phyloP scores from a whole-genome alignment of 2,797 vertebrate genomes.

The Glyptemys insculpta region DNA sequence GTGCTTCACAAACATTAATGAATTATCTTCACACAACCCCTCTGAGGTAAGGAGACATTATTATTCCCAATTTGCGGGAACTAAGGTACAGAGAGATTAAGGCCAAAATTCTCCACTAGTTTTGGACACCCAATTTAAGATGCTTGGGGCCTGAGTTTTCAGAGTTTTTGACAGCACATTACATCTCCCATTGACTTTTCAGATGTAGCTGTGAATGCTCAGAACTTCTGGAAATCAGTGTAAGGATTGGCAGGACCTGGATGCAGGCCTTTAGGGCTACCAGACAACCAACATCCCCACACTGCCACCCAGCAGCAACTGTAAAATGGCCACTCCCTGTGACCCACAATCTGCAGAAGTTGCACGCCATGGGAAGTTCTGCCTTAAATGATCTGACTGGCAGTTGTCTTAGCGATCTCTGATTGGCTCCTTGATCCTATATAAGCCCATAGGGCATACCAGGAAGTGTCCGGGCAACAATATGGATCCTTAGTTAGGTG shows the following conservation, averaged over 20 bases:
- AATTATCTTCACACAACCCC: not conserved
- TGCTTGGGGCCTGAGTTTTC: not conserved
- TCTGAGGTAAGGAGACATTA: not conserved
- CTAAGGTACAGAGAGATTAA: rapidly evolving
- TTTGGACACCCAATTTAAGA: not conserved
- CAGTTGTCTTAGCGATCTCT: not conserved
- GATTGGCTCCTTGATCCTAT: not conserved
- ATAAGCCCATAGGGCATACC: not conserved
- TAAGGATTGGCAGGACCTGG: not conserved
- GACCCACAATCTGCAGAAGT: not conserved
- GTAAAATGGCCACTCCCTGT: not conserved
- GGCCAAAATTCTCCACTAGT: not conserved
- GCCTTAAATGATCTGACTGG: not conserved
- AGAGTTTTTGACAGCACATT: not conserved
- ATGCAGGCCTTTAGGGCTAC: not conserved
- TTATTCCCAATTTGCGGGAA: not conserved
- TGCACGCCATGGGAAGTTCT: not conserved
- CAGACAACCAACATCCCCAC: not conserved
- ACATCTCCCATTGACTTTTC: not conserved
- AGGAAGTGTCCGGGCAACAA: no score
- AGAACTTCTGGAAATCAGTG: not conserved
- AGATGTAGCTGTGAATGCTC: not conserved
- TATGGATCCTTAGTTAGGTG: no score
- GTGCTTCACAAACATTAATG: not conserved
- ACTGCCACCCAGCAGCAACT: not conserved